Conservation (phyloP, 2,797 vertebrate species). For the Gila robusta region DNA sequence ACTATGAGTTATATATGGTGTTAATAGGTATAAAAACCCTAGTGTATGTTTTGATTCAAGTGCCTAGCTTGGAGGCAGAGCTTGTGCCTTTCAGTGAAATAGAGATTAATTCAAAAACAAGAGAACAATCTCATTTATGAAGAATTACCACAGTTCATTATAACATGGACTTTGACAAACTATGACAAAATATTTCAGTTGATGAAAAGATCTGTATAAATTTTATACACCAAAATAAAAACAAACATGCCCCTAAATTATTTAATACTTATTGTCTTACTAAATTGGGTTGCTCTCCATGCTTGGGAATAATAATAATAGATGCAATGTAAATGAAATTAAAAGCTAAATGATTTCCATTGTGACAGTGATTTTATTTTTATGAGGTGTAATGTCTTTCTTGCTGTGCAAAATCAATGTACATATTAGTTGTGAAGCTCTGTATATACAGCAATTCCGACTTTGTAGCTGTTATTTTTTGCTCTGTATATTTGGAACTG, state of each 20-base stretch:
- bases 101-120: slow-evolving; percentile 54
- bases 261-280: neutral
- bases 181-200: neutral
- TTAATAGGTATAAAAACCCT: slow-evolving; percentile 55
- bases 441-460: slow-evolving; percentile 75
- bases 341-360: slow-evolving; percentile 33
- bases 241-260: neutral
- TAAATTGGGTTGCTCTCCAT: slow-evolving; percentile 19
- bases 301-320: neutral
- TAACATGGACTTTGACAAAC: slow-evolving; percentile 7
- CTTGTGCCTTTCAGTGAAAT: slow-evolving; percentile 54
- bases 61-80: slow-evolving; percentile 73
- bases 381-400: slow-evolving; percentile 63
- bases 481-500: slow-evolving; percentile 79
- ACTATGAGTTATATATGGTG: slow-evolving; percentile 21
- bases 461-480: slow-evolving; percentile 75
- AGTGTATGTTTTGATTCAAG: slow-evolving; percentile 69
- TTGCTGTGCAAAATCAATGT: slow-evolving; percentile 71
- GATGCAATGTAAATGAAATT: slow-evolving; percentile 31
- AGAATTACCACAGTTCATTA: slow-evolving; percentile 42
- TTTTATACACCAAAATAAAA: neutral
- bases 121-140: slow-evolving; percentile 49
- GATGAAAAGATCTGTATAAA: neutral
- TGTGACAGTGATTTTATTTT: slow-evolving; percentile 50
- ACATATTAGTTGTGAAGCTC: slow-evolving; percentile 70